Evolutionary conservation across 2,113 vertebrate genomes (phyloP).

Genomic region (Orientallactaga bullata): DNA sequence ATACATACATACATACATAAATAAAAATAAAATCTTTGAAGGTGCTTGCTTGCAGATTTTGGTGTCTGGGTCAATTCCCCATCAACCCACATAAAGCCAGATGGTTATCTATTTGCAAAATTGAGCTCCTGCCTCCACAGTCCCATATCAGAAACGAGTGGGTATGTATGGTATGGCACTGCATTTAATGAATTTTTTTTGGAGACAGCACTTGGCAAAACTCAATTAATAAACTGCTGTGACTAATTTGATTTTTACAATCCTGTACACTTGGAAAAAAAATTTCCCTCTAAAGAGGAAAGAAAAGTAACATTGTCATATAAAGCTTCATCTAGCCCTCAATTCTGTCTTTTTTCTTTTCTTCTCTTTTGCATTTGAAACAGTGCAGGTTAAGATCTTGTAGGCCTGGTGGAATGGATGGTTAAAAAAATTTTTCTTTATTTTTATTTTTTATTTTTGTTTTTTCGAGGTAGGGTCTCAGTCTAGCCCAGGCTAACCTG

Average conservation of each 20-base stretch:
- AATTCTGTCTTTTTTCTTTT: neutral
- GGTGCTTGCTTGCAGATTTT: no score
- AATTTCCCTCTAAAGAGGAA: neutral
- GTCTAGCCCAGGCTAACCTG: no score
- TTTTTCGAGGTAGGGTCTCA: no score
- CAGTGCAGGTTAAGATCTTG: neutral
- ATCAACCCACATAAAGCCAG: no score
- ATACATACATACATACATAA: no score
- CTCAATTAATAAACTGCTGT: neutral
- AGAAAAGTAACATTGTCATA: neutral
- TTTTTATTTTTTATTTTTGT: no score
- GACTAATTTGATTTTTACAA: neutral
- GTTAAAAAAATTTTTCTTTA: neutral
- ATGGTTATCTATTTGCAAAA: no score
- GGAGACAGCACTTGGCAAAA: neutral
- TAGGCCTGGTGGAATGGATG: neutral
- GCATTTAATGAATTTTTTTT: neutral
- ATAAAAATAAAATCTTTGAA: no score
- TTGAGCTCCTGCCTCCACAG: neutral
- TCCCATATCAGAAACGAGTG: neutral
- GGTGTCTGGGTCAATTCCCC: no score
- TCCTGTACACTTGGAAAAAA: neutral
- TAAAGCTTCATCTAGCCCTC: neutral
- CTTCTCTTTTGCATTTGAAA: neutral
- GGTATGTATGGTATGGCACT: neutral